A percentile compares a stretch with the other conserved stretches of the same genome.
Conservation (phyloP, 2,113 vertebrate genomes). For the Rhea pennata region DNA sequence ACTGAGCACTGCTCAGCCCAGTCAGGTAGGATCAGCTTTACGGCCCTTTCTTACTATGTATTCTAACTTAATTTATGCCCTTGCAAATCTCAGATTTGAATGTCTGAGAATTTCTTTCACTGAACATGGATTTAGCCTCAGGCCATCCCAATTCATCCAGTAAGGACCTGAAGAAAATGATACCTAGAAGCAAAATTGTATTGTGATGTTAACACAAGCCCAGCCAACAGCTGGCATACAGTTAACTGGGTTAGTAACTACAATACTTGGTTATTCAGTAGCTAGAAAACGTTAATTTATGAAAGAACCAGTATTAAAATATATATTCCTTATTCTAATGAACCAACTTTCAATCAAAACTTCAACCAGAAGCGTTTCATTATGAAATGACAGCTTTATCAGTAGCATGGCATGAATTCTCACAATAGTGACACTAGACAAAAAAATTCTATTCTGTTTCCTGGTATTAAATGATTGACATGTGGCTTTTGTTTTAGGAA, state of each 20-base stretch:
- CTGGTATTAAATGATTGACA: not conserved
- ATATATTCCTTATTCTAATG: not conserved
- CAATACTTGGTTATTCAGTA: not conserved
- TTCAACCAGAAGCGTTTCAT: not conserved
- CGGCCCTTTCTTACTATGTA: not conserved
- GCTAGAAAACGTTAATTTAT: not conserved
- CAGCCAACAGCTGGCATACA: not conserved
- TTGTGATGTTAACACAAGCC: not conserved
- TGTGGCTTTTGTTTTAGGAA: constrained; percentile 1
- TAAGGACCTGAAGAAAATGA: not conserved
- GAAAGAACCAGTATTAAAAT: not conserved
- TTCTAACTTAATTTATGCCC: not conserved
- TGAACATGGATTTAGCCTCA: constrained; percentile 8
- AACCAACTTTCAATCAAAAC: not conserved
- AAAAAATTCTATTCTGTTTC: not conserved
- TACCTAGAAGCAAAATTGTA: not conserved
- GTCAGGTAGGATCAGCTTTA: not conserved
- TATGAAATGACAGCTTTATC: constrained; percentile 12
- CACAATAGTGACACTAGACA: not conserved
- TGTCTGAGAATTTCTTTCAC: not conserved
- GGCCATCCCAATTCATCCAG: not conserved
- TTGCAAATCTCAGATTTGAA: not conserved
- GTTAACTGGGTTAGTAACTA: not conserved
- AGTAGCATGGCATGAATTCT: not conserved
- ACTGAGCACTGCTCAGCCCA: not conserved